Evolutionary conservation across 2,797 vertebrate species (phyloP), one percentile per base, ranked within the genome.

Genomic region (Streptopelia turtur): DNA sequence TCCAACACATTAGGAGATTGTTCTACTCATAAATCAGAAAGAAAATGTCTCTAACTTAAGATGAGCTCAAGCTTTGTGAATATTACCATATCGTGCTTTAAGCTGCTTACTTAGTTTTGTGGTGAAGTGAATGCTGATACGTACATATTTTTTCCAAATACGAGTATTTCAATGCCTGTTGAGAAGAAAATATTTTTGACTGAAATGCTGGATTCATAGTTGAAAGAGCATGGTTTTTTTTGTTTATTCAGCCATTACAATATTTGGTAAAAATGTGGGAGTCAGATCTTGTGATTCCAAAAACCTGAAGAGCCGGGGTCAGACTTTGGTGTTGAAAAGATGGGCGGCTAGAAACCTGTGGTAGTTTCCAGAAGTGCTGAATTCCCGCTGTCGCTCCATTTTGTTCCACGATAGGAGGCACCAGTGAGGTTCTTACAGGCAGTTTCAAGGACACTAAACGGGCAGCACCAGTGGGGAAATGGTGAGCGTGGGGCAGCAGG

Each of bases 171-270:
- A 69, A 45, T 63, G 75, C 60, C 64, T 85, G 4, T 87, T 63
- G 63, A 91, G 91, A 85, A 93, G 84, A 94, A 83, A 87, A 93
- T 23, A 21, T 59, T 87, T 79, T 45, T 91, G 30, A 24, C 63
- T 87, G 53, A 59, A 91, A 92, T 76, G 70, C 86, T 65, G 45
- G 23, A 25, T 82, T 53, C 70, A 31, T 31, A 78, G 72, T 83
- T 86, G 70, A 71, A 84, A 94, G 70, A 45, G 30, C 75, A 50
- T 56, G 23, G n/a, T n/a, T n/a, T 4, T 4, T 65, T 68, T 64
- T 85, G 41, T 89, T 82, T 89, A 17, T 76, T 94, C 66, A 64
- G 37, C 86, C 55, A 17, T 78, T 87, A 9, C 33, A 20, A 24
- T 11, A 27, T 24, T 50, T 52, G 84, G 63, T 59, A 82, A 83